phyloP scores from a whole-genome alignment of 2,888 invertebrate species.

The Tipula lateralis region DNA sequence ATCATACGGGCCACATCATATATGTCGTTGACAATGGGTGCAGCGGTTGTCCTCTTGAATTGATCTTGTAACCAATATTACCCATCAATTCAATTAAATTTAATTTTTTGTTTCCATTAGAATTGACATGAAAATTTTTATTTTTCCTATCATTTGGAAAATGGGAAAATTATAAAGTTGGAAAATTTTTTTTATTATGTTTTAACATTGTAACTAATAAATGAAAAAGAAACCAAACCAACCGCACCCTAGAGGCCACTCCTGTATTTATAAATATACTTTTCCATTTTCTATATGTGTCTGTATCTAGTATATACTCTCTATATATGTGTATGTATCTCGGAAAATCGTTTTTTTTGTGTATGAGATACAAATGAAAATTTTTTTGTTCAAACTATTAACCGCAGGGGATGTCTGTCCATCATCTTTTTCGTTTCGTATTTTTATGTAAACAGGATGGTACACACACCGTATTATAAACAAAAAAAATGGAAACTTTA shows the following conservation, averaged over 20 bases:
- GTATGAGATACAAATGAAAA: background rate
- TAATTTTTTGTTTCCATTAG: background rate
- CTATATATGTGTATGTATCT: background rate
- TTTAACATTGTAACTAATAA: background rate
- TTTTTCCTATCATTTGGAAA: background rate
- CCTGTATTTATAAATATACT: background rate
- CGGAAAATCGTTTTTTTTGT: background rate
- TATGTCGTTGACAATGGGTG: background rate
- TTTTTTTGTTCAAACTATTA: background rate
- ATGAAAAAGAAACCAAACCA: background rate
- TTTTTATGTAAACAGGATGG: background rate
- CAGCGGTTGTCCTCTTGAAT: background rate
- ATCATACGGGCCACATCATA: background rate
- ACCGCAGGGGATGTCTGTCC: conserved; percentile 1
- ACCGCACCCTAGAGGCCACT: conserved; percentile 19
- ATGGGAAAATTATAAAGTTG: background rate
- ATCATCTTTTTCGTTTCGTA: background rate
- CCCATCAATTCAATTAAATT: background rate
- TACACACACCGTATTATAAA: background rate
- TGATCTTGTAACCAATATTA: background rate
- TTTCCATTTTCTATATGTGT: background rate
- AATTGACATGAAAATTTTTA: background rate
- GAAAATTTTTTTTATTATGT: conserved; percentile 3
- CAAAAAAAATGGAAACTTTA: background rate
- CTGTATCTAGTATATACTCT: background rate